A percentile compares a stretch with the other conserved stretches of the same genome.
These are phyloP conservation scores for Poeciliopsis infans DNA, from an alignment of 2,797 vertebrate species.

Conservation along the genomic window DNA sequence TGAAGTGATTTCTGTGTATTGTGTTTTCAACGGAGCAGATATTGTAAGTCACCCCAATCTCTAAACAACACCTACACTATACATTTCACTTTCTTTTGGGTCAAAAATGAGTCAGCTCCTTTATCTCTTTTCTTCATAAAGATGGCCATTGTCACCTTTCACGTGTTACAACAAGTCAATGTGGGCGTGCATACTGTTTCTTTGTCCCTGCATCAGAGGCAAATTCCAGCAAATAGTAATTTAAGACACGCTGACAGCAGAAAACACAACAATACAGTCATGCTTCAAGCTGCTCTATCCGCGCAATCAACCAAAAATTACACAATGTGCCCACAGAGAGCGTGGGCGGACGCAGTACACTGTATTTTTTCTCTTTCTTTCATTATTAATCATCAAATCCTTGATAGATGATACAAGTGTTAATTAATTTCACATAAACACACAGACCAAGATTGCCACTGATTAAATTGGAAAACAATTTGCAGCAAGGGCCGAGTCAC, in stretches of 20 bases:
- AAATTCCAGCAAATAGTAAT: constrained; percentile 47
- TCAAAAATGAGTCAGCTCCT: not conserved
- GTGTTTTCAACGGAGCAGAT: not conserved
- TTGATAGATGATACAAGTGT: constrained; percentile 67
- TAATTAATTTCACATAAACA: constrained; percentile 72
- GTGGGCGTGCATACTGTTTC: constrained; percentile 53
- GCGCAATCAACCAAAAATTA: constrained; percentile 59
- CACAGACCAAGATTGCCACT: constrained; percentile 49
- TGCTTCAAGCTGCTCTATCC: constrained; percentile 60
- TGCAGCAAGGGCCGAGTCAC: constrained; percentile 36
- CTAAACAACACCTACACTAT: not conserved
- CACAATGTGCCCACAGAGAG: constrained; percentile 62
- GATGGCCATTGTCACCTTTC: constrained; percentile 38
- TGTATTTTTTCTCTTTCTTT: constrained; percentile 35
- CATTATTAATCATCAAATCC: constrained; percentile 65
- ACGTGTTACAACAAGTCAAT: constrained; percentile 40
- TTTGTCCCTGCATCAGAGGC: constrained; percentile 55
- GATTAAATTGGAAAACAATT: constrained; percentile 61
- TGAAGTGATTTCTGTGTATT: not conserved
- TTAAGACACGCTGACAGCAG: constrained; percentile 55
- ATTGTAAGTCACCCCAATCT: not conserved
- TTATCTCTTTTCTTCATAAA: constrained; percentile 30
- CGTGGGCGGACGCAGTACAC: constrained; percentile 65
- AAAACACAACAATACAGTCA: constrained; percentile 50
- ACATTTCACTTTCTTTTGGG: not conserved